Conservation (phyloP, 2,797 vertebrate species). For the Huso huso region DNA sequence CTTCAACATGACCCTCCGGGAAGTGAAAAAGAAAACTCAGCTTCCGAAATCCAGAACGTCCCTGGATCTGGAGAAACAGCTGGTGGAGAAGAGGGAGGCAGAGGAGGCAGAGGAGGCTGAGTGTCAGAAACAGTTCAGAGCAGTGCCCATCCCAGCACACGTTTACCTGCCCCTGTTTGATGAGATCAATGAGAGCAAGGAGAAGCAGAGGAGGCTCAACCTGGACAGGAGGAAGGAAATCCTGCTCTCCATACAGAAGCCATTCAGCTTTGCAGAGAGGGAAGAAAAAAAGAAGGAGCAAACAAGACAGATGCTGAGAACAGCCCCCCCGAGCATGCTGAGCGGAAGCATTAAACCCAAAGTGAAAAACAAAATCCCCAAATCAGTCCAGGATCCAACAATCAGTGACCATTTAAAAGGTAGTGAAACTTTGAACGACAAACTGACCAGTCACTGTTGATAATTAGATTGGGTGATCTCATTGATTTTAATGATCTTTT, state of each 20-base stretch:
- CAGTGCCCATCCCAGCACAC: slow-evolving; percentile 70
- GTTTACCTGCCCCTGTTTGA: slow-evolving; percentile 68
- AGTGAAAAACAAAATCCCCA: slow-evolving; percentile 45
- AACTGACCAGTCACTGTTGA: neutral
- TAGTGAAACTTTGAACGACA: slow-evolving; percentile 30
- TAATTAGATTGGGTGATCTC: too few relatives aligned
- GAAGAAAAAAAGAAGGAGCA: slow-evolving; percentile 66
- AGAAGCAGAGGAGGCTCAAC: slow-evolving; percentile 61
- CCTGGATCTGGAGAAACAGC: slow-evolving; percentile 45
- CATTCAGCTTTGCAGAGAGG: slow-evolving; percentile 79
- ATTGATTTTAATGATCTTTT: too few relatives aligned
- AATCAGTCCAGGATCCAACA: slow-evolving; percentile 47
- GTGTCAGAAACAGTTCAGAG: slow-evolving; percentile 80
- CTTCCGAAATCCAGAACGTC: slow-evolving; percentile 43
- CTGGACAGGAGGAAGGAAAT: slow-evolving; percentile 72
- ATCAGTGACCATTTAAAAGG: slow-evolving; percentile 68
- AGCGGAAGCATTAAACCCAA: neutral
- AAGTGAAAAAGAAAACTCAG: slow-evolving; percentile 45
- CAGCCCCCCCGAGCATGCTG: slow-evolving; percentile 32
- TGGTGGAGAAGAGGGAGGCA: slow-evolving; percentile 40
- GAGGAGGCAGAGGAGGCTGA: slow-evolving; percentile 66
- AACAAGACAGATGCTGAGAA: slow-evolving; percentile 38
- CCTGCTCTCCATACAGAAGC: slow-evolving; percentile 75
- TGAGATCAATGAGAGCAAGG: slow-evolving; percentile 62
- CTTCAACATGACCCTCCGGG: slow-evolving; percentile 47